These are phyloP conservation scores for Phylloscopus whistleri DNA, from an alignment of 2,113 vertebrate genomes.

Conservation along the genomic window DNA sequence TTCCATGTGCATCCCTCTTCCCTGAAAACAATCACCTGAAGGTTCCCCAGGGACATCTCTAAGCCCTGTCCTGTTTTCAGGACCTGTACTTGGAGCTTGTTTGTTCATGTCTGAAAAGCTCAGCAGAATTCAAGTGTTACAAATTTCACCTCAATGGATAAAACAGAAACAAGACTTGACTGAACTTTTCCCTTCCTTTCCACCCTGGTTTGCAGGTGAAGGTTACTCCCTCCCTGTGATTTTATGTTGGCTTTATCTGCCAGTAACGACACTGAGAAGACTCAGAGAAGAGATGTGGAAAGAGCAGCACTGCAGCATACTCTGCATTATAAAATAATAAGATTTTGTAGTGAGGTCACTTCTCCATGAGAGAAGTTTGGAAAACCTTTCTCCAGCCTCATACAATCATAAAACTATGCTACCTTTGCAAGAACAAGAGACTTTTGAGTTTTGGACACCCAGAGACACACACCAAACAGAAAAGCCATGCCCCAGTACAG, in stretches of 20 bases:
- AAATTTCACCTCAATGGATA: background rate
- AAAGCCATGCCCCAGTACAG: background rate
- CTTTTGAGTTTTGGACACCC: background rate
- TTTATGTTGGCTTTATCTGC: background rate
- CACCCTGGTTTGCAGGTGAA: background rate
- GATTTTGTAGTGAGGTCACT: background rate
- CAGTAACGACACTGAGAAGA: background rate
- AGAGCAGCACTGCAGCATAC: background rate
- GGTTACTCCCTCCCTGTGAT: background rate
- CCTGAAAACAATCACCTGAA: background rate
- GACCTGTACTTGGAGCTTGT: background rate
- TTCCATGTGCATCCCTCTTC: background rate
- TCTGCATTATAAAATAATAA: background rate
- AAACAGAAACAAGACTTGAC: background rate
- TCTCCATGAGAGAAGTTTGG: background rate
- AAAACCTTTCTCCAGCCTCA: background rate
- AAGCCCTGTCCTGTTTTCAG: background rate
- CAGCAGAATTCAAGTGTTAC: background rate
- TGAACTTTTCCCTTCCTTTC: constrained; percentile 3
- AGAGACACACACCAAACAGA: background rate
- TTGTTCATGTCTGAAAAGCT: background rate
- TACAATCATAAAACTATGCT: background rate
- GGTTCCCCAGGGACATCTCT: background rate
- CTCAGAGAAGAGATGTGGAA: background rate
- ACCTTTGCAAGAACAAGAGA: background rate